Evolutionary conservation across 2,113 vertebrate species (phyloP), one percentile per base, ranked within the genome.

Genomic region (Thomomys bottae): DNA sequence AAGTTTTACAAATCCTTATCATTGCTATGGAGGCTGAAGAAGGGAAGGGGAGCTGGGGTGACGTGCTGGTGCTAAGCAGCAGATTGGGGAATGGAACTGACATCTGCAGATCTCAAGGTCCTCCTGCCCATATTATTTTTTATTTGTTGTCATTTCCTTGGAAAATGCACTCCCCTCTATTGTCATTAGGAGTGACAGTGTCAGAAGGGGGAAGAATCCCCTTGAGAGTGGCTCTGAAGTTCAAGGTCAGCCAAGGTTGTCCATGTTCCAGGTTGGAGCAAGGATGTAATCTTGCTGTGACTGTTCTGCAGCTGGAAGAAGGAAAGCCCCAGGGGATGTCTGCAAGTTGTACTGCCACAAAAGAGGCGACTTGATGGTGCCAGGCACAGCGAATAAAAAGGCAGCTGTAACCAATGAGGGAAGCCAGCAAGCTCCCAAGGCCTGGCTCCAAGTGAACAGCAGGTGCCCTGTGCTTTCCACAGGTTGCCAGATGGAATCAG

Each of bases 361-460:
- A 54, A 15, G 40, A 36, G 72, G 90, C 70, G 0, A 0, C 57
- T 32, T 57, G 63, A 88, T 30, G 64, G 40, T 76, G 79, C 70
- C 12, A 61, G 80, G 59, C 20, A 32, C 84, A 82, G 77, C 40
- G 20, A 49, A 49, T 2, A 36, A 80, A 83, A 88, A 90, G 59
- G 54, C 93, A 94, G 91, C 96, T 92, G 61, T 66, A 93, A 94
- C 79, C 0, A 8, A 91, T 26, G 15, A 93, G 92, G 94, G 81
- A 59, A 93, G 89, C 59, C 8, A 20, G 79, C 87, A 91, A 81
- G 79, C 71, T 83, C 36, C 89, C 30, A 61, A 88, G 88, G 71
- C 17, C 61, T 18, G 89, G 78, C 7, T 94, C 64, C 92, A 96
- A 84, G 89, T 77, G 84, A 86, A 81, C 93, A 95, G 95, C 91